These are phyloP conservation scores for Hyposoter dolosus DNA, from an alignment of 2,888 invertebrate species.

Conservation along the genomic window DNA sequence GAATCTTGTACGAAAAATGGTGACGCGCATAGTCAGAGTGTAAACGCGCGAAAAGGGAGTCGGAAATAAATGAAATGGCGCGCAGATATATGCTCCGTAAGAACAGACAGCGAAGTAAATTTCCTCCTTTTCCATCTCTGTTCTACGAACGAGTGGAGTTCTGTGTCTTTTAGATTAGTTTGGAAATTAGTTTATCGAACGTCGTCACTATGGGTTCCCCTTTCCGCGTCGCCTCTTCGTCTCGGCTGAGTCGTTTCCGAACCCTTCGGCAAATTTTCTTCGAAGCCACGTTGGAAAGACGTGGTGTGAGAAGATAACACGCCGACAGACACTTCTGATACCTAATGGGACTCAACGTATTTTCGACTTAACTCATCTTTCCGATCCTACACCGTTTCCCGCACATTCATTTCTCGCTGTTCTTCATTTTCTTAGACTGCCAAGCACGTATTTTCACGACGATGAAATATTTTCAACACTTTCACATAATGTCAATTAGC, in stretches of 20 bases:
- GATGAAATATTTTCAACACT: conserved; percentile 25
- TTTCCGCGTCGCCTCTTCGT: conserved; percentile 19
- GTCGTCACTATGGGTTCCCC: conserved; percentile 55
- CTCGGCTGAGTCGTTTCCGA: conserved; percentile 14
- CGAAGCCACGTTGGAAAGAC: conserved; percentile 25
- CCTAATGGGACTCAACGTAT: conserved; percentile 55
- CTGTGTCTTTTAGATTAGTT: conserved; percentile 73
- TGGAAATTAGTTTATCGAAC: conserved; percentile 73
- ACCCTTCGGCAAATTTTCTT: conserved; percentile 60
- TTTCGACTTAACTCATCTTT: conserved; percentile 56
- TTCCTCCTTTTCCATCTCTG: conserved; percentile 53
- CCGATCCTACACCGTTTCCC: conserved; percentile 1
- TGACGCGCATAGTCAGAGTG: conserved; percentile 4
- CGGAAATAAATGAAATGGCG: conserved; percentile 26
- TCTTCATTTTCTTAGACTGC: conserved; percentile 25
- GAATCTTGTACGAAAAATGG: conserved; percentile 14
- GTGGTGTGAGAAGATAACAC: conserved; percentile 48
- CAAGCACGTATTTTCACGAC: neutral
- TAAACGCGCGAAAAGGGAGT: conserved; percentile 15
- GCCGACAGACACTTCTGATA: conserved; percentile 52
- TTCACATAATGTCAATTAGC: neutral
- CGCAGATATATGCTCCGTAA: conserved; percentile 48
- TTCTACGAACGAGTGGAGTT: conserved; percentile 63
- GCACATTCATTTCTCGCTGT: neutral
- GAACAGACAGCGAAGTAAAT: conserved; percentile 66